Evolutionary conservation across 2,797 vertebrate genomes (phyloP).

Genomic region (Tarsius wallacei): DNA sequence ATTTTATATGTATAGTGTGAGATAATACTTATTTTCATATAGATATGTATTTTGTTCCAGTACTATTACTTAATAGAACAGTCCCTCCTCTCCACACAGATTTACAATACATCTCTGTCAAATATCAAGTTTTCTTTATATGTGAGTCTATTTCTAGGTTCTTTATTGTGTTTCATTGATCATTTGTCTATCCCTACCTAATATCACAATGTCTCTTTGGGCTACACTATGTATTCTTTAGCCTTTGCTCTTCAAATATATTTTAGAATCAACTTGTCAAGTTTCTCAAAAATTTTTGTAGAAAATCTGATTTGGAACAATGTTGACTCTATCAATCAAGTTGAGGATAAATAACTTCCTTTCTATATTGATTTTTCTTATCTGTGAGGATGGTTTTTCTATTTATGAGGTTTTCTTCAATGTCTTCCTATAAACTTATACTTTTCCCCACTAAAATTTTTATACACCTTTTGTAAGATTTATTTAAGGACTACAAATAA

Average conservation of each 20-base stretch:
- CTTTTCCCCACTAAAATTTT: neutral
- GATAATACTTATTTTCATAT: neutral
- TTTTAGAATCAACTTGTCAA: neutral
- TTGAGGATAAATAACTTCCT: neutral
- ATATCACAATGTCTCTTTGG: neutral
- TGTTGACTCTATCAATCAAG: neutral
- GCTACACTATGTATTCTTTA: neutral
- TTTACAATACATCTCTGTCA: neutral
- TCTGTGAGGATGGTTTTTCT: neutral
- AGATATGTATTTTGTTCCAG: neutral
- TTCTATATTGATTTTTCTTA: neutral
- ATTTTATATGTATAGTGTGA: neutral
- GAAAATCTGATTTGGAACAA: slow-evolving; percentile 18
- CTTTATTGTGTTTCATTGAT: neutral
- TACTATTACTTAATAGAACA: neutral
- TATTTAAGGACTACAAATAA: neutral
- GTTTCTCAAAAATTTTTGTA: neutral
- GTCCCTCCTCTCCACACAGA: neutral
- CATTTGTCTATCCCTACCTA: neutral
- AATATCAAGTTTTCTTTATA: neutral
- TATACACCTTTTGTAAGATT: neutral
- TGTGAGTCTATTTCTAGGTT: neutral
- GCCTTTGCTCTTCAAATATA: neutral
- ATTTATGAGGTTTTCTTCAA: slow-evolving; percentile 1
- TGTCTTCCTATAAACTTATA: neutral